Evolutionary conservation across 2,113 vertebrate species (phyloP), one percentile per base, ranked within the genome.

Genomic region (Elgaria multicarinata): DNA sequence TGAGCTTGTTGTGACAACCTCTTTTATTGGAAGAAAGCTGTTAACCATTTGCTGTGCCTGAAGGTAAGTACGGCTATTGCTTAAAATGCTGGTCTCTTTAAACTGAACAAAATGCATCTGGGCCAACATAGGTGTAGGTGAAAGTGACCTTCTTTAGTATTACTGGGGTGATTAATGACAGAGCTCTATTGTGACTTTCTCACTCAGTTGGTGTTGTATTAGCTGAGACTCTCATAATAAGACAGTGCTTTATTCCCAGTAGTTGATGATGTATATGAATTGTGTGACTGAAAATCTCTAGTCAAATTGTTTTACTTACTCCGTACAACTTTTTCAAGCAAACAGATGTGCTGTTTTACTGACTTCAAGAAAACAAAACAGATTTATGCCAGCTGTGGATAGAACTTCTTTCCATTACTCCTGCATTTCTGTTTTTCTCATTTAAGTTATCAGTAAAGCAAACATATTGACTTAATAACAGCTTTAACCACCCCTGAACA

Each of bases 381-480:
- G 22, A 20, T n/a, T 91, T 92, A 67, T 81, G 85, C 0, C 5
- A 20, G 53, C 0, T 77, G 46, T 62, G 69, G 66, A 44, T 3
- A 80, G 87, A 55, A 71, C 2, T 66, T 62, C 36, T 3, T 85
- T 92, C 91, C 80, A 31, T 74, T 82, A 4, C 28, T 87, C 72
- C 80, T 91, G 86, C 90, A 90, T 66, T 50, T 92, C 0, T 82
- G 14, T 74, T 88, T 90, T 91, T 42, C 8, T 66, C 88, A 80
- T 90, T n/a, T 89, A 53, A 50, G 62, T 83, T 26, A 89, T 88
- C 50, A 90, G 3, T 76, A 95, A 92, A 62, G 86, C 71, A 93
- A 72, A 44, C 31, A 58, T 58, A 72, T 39, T 72, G 58, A 87
- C 46, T 42, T 36, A 80, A 58, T 80, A 69, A 36, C 46, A 64